Percentiles rank a stretch among this genome's conserved stretches.
Conservation (phyloP, 2,113 vertebrate genomes). For the Marmota flaviventris region DNA sequence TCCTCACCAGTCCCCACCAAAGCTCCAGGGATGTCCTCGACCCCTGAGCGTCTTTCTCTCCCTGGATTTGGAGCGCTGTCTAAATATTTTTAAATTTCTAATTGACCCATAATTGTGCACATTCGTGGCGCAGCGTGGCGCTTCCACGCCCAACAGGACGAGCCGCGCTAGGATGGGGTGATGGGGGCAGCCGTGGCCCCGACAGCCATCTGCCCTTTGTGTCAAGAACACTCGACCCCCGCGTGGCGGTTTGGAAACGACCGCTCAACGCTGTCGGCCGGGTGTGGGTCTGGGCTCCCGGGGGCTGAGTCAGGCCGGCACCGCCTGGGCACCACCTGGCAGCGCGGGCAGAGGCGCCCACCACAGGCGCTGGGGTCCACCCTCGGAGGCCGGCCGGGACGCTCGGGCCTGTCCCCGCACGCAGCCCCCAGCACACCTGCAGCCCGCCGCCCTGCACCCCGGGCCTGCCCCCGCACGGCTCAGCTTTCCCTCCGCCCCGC, state of each 20-base stretch:
- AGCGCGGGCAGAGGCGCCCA: not conserved
- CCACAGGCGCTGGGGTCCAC: too few species aligned
- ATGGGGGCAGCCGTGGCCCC: too few species aligned
- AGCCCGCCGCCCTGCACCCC: not conserved
- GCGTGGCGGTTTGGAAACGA: too few species aligned
- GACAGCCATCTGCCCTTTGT: too few species aligned
- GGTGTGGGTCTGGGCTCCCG: too few species aligned
- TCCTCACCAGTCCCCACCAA: not conserved
- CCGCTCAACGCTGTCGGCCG: too few species aligned
- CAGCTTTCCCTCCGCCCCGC: constrained; percentile 66
- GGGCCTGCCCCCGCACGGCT: constrained; percentile 42
- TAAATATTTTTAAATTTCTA: not conserved
- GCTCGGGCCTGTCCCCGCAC: fast-evolving
- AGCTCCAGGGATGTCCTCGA: not conserved
- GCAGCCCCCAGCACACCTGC: not conserved
- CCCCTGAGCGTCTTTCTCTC: not conserved
- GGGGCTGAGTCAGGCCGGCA: not conserved
- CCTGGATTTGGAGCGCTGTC: not conserved
- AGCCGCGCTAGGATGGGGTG: too few species aligned
- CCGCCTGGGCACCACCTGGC: not conserved
- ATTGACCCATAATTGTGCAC: too few species aligned
- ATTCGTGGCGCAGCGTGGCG: too few species aligned
- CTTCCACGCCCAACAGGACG: too few species aligned
- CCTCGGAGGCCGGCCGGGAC: not conserved
- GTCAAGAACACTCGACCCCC: too few species aligned